Evolutionary conservation across 2,888 invertebrate species (phyloP).

Genomic region (Microctonus aethiopoides): DNA sequence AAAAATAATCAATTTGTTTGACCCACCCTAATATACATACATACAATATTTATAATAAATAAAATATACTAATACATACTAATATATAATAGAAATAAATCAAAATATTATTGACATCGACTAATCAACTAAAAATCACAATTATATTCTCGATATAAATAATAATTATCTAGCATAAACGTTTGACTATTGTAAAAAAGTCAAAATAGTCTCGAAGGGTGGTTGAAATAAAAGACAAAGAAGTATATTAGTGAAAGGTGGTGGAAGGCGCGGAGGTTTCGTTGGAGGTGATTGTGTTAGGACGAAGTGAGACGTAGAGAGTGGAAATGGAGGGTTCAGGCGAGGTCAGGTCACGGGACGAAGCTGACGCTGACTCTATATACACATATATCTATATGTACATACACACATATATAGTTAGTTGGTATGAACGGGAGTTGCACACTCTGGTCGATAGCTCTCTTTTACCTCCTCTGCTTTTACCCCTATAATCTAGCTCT

Average conservation of each 20-base stretch:
- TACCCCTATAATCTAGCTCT: slow-evolving; percentile 11
- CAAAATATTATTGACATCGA: no score
- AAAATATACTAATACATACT: no score
- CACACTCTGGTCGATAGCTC: slow-evolving; percentile 39
- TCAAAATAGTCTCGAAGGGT: not conserved
- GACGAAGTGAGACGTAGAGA: slow-evolving; percentile 47
- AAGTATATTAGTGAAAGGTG: not conserved
- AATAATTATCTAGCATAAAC: no score
- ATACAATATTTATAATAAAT: no score
- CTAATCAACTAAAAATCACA: no score
- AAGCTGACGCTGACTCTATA: no score
- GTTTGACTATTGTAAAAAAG: not conserved
- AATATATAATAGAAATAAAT: no score
- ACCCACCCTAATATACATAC: no score
- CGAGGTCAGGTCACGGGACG: slow-evolving; percentile 66
- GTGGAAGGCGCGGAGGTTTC: slow-evolving; percentile 35
- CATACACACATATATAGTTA: no score
- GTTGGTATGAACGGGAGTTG: slow-evolving; percentile 27
- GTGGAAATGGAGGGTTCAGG: slow-evolving; percentile 63
- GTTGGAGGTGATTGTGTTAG: slow-evolving; percentile 57
- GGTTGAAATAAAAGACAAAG: not conserved
- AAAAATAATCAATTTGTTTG: no score
- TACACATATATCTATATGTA: no score
- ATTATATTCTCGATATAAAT: no score
- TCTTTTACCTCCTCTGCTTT: slow-evolving; percentile 34